phyloP scores from a whole-genome alignment of 2,113 vertebrate genomes.

The Porphyrio hochstetteri region DNA sequence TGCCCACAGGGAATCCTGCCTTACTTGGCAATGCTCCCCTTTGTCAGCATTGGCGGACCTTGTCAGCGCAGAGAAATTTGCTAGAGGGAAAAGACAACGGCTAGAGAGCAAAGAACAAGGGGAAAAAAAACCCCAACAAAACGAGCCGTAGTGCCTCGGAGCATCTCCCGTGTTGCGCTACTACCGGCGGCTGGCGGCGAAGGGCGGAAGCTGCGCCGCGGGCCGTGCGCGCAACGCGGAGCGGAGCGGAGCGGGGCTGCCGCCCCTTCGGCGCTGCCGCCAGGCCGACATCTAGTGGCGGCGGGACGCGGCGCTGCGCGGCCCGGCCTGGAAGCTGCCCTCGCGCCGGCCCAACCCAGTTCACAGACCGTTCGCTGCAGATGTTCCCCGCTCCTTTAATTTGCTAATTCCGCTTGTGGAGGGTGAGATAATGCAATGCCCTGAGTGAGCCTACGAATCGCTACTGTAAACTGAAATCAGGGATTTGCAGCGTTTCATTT shows the following conservation, averaged over 20 bases:
- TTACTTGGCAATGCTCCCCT: not conserved
- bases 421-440: not conserved
- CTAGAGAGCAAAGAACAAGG: not conserved
- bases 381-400: not conserved
- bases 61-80: conserved; percentile 13
- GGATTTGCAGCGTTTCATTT: not conserved
- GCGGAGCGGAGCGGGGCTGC: not conserved
- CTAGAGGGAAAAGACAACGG: not conserved
- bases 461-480: not conserved
- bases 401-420: not conserved
- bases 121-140: not conserved
- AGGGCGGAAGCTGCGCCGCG: not conserved
- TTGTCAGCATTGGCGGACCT: not conserved
- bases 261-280: not conserved
- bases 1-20: not conserved
- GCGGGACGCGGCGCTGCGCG: not conserved
- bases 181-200: not conserved
- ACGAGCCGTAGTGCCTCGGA: not conserved
- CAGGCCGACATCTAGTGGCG: conserved; percentile 69
- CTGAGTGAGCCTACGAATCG: not conserved
- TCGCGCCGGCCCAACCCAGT: not conserved
- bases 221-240: not conserved
- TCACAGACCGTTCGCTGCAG: not conserved
- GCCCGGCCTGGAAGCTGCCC: not conserved
- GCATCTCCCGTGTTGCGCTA: not conserved